Conservation (phyloP, 2,797 vertebrate genomes). For the Pelodytes ibericus region DNA sequence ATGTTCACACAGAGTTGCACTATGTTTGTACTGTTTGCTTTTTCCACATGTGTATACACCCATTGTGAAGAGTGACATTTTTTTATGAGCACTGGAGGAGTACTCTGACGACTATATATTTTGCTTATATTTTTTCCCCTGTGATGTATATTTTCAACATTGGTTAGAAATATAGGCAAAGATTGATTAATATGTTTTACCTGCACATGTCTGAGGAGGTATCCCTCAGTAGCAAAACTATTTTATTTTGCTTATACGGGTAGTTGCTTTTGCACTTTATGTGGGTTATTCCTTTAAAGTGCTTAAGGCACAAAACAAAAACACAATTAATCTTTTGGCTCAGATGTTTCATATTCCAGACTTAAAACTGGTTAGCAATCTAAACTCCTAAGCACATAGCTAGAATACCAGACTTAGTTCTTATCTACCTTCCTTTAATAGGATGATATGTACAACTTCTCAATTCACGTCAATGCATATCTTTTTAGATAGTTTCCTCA, state of each 20-base stretch:
- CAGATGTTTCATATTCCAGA: not conserved
- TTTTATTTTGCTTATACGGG: constrained; percentile 17
- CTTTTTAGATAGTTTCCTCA: not conserved
- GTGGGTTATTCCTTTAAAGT: constrained; percentile 3
- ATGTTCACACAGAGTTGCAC: no score
- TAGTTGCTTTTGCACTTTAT: constrained; percentile 17
- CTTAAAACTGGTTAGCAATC: no score
- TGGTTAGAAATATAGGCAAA: no score
- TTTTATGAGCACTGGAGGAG: no score
- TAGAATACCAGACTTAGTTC: not conserved
- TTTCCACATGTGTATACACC: no score
- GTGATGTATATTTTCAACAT: no score
- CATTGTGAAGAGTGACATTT: no score
- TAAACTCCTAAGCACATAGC: no score
- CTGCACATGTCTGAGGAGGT: constrained; percentile 13
- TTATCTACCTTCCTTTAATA: constrained; percentile 14
- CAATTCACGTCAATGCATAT: not conserved
- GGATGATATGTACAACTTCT: not conserved
- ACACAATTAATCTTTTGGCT: not conserved
- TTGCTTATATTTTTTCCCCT: no score
- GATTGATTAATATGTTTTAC: no score
- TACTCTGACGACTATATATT: no score
- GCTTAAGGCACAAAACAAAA: constrained; percentile 1
- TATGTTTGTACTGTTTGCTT: no score
- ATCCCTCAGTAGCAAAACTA: constrained; percentile 12